Base-by-base conservation (phyloP, 2,113 vertebrate genomes). In the Galeopterus variegatus region DNA sequence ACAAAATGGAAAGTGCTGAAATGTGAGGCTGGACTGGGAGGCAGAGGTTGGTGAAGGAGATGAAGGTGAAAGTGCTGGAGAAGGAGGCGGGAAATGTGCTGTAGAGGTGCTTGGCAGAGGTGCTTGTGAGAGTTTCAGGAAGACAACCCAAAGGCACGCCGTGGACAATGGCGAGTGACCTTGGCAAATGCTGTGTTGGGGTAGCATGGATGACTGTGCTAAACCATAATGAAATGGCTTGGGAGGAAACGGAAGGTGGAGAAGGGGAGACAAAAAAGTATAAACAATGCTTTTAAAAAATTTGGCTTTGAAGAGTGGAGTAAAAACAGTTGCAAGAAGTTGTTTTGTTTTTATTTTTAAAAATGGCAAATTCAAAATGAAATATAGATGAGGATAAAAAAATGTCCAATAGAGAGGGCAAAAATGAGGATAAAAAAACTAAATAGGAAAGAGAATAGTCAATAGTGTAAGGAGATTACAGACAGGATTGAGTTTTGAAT, bases 111-210 rank as follows among this genome's bases (percentile, higher is more conserved):
- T 41, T 41, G 41, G 41, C 41, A 4, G 41, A 41, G 41, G 41
- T 41, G 5, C 21, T 60, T 31, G 45, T 1, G 19, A 18, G 56
- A n/a, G 41, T 3, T 0, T n/a, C 23, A 3, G 9, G 45, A 26
- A 67, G 33, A 17, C 1, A 5, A 12, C 8, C 8, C 54, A 33
- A 0, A 21, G 45, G 1, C 0, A 0, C 6, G 1, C 15, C 6
- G 8, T 26, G 21, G 14, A 48, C 50, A 26, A 65, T 0, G 1
- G 14, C 12, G 1, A 6, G 5, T 4, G 17, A 10, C 41, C 26
- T 0, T 1, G 1, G 48, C 2, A 2, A 15, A 14, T 21, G 52
- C 17, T 1, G 1, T 56, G 1, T n/a, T 23, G 33, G 33, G 12
- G 15, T 0, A 1, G 11, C 8, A 41, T 12, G 45, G 23, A 67